Conservation (phyloP, 2,113 vertebrate species). For the Pitta sordida region DNA sequence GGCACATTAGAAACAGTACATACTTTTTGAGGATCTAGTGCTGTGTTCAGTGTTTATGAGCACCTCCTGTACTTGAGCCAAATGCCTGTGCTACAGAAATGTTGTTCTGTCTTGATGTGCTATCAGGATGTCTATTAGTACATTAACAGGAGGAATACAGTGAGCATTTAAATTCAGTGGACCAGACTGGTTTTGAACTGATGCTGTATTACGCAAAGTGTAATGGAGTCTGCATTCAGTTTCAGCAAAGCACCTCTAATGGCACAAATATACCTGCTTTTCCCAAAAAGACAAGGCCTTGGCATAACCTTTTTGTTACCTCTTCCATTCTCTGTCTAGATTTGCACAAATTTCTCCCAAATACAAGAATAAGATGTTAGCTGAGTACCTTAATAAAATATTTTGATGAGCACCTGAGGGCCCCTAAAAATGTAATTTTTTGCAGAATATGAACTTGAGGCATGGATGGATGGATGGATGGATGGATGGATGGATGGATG, state of each 20-base stretch:
- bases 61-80: neutral
- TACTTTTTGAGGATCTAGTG: neutral
- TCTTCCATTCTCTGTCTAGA: neutral
- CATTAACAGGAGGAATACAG: neutral
- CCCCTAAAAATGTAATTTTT: neutral
- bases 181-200: neutral
- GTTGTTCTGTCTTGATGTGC: neutral
- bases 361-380: neutral
- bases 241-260: neutral
- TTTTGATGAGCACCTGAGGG: fast-evolving
- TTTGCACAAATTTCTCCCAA: neutral
- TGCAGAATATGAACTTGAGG: neutral
- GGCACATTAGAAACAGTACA: neutral
- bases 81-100: neutral
- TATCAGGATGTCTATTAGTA: neutral
- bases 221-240: neutral
- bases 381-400: neutral
- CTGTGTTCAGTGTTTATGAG: neutral
- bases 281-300: neutral
- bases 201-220: neutral
- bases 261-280: neutral
- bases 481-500: no score
- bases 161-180: neutral
- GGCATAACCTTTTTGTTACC: neutral
- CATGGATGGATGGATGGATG: no score